A percentile compares a stretch with the other conserved stretches of the same genome.
Conservation (phyloP, 2,888 invertebrate species). For the Rhaphigaster nebulosa region DNA sequence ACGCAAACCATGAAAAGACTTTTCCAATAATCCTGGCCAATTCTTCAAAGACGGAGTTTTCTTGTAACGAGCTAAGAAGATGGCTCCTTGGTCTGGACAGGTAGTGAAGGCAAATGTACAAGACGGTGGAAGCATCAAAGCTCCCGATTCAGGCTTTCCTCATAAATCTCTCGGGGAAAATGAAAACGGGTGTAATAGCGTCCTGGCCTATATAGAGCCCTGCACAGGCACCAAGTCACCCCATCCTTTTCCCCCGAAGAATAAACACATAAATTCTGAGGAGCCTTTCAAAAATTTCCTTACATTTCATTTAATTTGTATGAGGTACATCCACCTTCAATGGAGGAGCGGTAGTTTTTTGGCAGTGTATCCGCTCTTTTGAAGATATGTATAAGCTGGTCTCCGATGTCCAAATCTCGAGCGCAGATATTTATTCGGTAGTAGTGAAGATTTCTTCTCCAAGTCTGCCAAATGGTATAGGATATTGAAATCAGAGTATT, state of each 20-base stretch:
- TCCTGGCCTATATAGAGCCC: background rate
- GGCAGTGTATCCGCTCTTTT: constrained; percentile 6
- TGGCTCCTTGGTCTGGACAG: background rate
- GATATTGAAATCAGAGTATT: too few relatives aligned
- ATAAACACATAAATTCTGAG: constrained; percentile 7
- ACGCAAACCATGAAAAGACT: background rate
- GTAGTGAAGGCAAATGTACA: background rate
- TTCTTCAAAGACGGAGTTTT: background rate
- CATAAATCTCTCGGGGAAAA: background rate
- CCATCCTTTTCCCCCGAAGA: background rate
- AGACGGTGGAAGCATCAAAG: background rate
- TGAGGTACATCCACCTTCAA: constrained; percentile 5
- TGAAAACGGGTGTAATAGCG: constrained; percentile 9
- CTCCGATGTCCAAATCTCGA: background rate
- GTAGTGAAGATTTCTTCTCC: background rate
- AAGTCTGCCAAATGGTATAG: background rate
- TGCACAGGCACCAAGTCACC: background rate
- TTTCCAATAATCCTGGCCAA: background rate
- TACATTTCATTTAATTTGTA: constrained; percentile 15
- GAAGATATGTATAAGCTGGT: background rate
- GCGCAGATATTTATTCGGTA: background rate
- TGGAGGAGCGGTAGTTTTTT: background rate
- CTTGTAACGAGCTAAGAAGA: background rate
- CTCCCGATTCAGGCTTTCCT: background rate
- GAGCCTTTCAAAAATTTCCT: background rate